phyloP scores from a whole-genome alignment of 2,888 invertebrate species.

The Drosophila leonis region DNA sequence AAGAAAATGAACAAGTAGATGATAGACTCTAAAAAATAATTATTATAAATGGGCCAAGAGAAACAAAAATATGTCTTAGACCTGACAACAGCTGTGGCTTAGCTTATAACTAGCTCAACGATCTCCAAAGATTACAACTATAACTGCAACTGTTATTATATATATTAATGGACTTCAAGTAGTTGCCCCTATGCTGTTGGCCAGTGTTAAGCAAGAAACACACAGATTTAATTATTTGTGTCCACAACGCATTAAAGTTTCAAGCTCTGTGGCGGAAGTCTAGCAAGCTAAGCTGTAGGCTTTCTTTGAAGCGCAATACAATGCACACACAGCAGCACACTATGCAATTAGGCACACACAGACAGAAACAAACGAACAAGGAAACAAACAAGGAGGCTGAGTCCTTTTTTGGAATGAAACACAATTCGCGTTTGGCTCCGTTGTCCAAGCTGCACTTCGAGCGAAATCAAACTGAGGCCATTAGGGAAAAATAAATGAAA shows the following conservation, averaged over 20 bases:
- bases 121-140: background rate
- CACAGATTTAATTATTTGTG: background rate
- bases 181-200: background rate
- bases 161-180: too few relatives aligned
- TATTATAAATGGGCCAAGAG: too few relatives aligned
- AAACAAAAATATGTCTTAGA: background rate
- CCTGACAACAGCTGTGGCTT: background rate
- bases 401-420: slow-evolving; percentile 31
- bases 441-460: slow-evolving; percentile 56
- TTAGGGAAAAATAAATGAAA: slow-evolving; percentile 15
- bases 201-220: background rate
- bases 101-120: background rate
- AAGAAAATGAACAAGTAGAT: too few relatives aligned
- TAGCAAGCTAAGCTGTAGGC: too few relatives aligned
- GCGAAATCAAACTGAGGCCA: slow-evolving; percentile 51
- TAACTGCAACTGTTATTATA: background rate
- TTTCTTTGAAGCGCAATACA: slow-evolving; percentile 1
- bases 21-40: too few relatives aligned
- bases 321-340: slow-evolving; percentile 9
- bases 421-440: slow-evolving; percentile 28
- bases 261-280: background rate
- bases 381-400: slow-evolving; percentile 4
- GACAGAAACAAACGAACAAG: background rate
- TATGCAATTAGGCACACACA: slow-evolving; percentile 17
- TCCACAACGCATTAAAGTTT: slow-evolving; percentile 1